phyloP scores from a whole-genome alignment of 2,113 vertebrate species.

The Dascyllus trimaculatus region DNA sequence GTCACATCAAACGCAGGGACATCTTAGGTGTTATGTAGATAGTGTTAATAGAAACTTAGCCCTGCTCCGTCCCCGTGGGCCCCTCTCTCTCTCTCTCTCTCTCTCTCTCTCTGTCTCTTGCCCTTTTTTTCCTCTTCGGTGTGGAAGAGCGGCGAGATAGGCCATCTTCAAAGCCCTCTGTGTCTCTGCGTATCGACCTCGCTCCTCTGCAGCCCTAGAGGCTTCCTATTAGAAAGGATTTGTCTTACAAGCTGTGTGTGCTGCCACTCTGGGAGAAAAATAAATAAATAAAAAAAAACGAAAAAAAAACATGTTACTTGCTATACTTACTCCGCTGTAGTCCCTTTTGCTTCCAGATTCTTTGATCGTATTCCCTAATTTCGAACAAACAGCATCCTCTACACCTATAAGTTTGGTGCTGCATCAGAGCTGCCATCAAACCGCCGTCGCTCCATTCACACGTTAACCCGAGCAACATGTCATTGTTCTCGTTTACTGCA shows the following conservation, averaged over 20 bases:
- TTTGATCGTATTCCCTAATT: constrained; percentile 38
- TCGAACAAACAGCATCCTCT: constrained; percentile 1
- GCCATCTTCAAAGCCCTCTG: constrained; percentile 79
- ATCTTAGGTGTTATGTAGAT: constrained; percentile 81
- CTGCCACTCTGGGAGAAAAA: constrained; percentile 46
- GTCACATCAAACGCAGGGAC: constrained; percentile 81
- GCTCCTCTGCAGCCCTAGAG: constrained; percentile 68
- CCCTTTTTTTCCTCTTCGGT: constrained; percentile 74
- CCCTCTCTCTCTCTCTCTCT: too few species aligned
- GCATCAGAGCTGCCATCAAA: constrained; percentile 36
- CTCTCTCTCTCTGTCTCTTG: too few species aligned
- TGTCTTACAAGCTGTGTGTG: constrained; percentile 78
- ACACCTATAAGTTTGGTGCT: constrained; percentile 9
- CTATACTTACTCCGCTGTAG: constrained; percentile 19
- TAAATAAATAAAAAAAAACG: background rate
- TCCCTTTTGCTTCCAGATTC: constrained; percentile 7
- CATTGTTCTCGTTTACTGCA: constrained; percentile 47
- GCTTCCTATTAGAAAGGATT: constrained; percentile 80
- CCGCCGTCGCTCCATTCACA: constrained; percentile 37
- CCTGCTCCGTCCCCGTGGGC: constrained; percentile 55
- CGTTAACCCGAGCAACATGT: constrained; percentile 39
- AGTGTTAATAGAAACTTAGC: constrained; percentile 82
- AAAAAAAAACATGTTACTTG: constrained; percentile 20
- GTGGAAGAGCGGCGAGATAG: constrained; percentile 65
- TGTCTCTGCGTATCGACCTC: constrained; percentile 76